Percentiles rank a stretch among this genome's conserved stretches.
phyloP scores from a whole-genome alignment of 2,888 invertebrate species.

The Trimorus sp. region DNA sequence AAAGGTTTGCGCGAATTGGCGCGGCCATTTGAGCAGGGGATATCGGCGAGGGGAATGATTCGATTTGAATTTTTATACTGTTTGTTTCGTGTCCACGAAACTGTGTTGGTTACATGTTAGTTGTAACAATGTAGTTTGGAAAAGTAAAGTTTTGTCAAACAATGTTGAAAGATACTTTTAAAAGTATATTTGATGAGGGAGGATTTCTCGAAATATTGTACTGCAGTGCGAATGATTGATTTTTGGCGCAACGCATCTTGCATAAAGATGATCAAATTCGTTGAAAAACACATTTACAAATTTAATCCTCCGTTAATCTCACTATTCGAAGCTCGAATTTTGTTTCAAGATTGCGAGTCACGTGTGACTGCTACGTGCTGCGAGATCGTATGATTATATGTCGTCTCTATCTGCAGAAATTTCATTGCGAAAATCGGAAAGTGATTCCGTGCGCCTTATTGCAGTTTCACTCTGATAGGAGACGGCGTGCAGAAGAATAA shows the following conservation, averaged over 20 bases:
- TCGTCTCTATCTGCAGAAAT: conserved; percentile 16
- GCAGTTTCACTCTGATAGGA: conserved; percentile 18
- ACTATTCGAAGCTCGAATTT: conserved; percentile 32
- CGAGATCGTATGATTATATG: conserved; percentile 31
- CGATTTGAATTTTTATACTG: too few species aligned
- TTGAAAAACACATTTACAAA: conserved; percentile 30
- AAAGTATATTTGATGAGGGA: too few species aligned
- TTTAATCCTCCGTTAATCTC: conserved; percentile 36
- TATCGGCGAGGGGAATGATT: too few species aligned
- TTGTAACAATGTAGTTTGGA: too few species aligned
- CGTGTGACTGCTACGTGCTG: conserved; percentile 47
- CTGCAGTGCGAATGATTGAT: conserved; percentile 1
- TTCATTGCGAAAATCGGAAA: conserved; percentile 35
- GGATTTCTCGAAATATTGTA: too few species aligned
- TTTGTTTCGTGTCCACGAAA: too few species aligned
- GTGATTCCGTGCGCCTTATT: conserved; percentile 33
- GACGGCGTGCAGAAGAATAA: background rate
- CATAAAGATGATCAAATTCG: conserved; percentile 34
- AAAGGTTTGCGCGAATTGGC: conserved; percentile 8
- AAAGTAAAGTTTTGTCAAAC: too few species aligned
- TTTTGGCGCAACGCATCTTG: background rate
- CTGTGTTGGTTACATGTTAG: too few species aligned
- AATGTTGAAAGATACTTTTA: too few species aligned
- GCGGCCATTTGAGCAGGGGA: background rate
- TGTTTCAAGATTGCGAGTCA: conserved; percentile 35